Evolutionary conservation across 2,113 vertebrate genomes (phyloP).

Genomic region (Thermophis baileyi): DNA sequence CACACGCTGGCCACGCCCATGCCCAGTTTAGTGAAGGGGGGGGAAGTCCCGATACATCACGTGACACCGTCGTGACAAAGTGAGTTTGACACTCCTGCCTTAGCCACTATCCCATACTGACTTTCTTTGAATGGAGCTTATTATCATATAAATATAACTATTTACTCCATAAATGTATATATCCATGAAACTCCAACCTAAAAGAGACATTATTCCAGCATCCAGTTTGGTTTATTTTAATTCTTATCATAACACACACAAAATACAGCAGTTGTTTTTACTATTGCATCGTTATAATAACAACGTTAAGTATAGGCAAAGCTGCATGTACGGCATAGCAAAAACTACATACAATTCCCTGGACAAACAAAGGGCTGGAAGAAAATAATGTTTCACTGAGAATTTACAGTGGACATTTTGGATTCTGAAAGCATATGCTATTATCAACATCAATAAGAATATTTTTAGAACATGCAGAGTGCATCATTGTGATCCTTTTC

Average conservation of each 20-base stretch:
- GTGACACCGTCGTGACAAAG: too few species aligned
- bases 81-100: neutral
- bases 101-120: neutral
- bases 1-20: too few species aligned
- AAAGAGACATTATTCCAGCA: neutral
- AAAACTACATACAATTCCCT: neutral
- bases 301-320: neutral
- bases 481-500: slow-evolving; percentile 30
- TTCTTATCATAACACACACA: slow-evolving; percentile 11
- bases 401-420: slow-evolving; percentile 13
- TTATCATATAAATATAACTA: neutral
- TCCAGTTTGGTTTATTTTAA: neutral
- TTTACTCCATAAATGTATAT: neutral
- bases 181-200: neutral
- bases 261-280: slow-evolving; percentile 4
- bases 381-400: slow-evolving; percentile 18
- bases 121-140: neutral
- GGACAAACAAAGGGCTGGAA: neutral
- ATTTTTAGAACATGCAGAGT: slow-evolving; percentile 51
- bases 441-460: slow-evolving; percentile 19
- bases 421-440: slow-evolving; percentile 32
- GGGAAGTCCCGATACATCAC: too few species aligned
- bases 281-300: neutral
- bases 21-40: too few species aligned
- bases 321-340: neutral